These are phyloP conservation scores for Channa argus DNA, from an alignment of 2,113 vertebrate species.

Conservation along the genomic window DNA sequence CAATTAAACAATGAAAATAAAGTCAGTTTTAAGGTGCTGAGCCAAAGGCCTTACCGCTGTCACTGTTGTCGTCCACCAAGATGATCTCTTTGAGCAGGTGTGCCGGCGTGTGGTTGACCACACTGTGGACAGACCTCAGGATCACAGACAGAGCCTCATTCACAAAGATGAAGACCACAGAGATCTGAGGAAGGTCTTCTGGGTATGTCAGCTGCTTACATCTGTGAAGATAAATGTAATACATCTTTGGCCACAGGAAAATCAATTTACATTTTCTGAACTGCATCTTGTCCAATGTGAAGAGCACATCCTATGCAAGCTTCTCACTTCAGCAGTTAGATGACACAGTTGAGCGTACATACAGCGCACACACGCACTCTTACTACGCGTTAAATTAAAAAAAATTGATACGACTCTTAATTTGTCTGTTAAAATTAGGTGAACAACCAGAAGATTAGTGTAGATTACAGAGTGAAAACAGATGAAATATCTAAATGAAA, in stretches of 20 bases:
- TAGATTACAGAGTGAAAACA: background rate
- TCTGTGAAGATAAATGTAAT: constrained; percentile 72
- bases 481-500: too few relatives aligned
- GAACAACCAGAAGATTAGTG: background rate
- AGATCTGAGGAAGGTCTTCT: constrained; percentile 92
- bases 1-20: background rate
- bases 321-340: too few relatives aligned
- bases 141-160: constrained; percentile 97
- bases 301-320: background rate
- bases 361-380: too few relatives aligned
- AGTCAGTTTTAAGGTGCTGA: background rate
- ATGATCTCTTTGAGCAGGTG: constrained; percentile 97
- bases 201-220: constrained; percentile 90
- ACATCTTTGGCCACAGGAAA: background rate
- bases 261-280: background rate
- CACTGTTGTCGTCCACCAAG: constrained; percentile 98
- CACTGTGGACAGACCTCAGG: constrained; percentile 96
- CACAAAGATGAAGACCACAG: constrained; percentile 98
- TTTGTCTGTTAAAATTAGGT: background rate
- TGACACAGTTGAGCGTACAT: background rate
- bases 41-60: constrained; percentile 87
- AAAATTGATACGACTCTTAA: background rate
- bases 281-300: background rate
- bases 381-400: too few relatives aligned
- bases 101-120: constrained; percentile 96